Base-by-base conservation (phyloP, 2,888 invertebrate species). In the Trimorus sp. region DNA sequence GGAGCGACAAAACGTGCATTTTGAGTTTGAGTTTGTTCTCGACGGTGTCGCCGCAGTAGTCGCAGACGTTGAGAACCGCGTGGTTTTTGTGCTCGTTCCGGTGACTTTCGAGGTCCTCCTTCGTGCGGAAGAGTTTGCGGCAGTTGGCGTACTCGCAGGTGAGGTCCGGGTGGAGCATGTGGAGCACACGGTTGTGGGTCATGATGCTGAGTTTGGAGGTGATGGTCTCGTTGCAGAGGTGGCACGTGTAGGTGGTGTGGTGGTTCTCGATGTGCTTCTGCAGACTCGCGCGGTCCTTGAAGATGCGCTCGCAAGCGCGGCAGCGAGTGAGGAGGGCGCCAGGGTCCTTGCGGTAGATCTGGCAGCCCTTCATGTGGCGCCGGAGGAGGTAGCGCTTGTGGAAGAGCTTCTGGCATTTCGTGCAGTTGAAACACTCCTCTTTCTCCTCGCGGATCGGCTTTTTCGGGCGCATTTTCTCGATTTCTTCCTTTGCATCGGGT, bases 311-410 rank as follows among this genome's bases (percentile, higher is more conserved):
- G 86, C 94, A 94, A 7, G 93, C 93, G 73, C 93, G 93, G 84
- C 94, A 94, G 2, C 93, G 92, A 2, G 93, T 93, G 14, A 93
- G 84, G n/a, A 93, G 84, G 0, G 91, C 90, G 0, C 91, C 90
- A 0, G 92, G 92, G 86, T 93, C 93, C 83, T 93, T 93, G 0
- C 92, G 86, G 56, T 92, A 92, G 71, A 91, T 92, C 83, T 93
- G 93, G 86, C 94, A 94, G 79, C 94, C 94, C 84, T 93, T 94
- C 89, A 93, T 93, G 86, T 94, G 94, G 86, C 94, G 94, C 75
- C 93, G 93, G 26, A 94, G 86, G 15, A 94, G 87, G 68, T 93
- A 92, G 58, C 93, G 92, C 83, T 94, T 94, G 80, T 93, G 93
- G 87, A 94, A 94, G 7, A 92, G 92, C 86, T 94, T 94, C 53